These are phyloP conservation scores for Streblospio benedicti DNA, from an alignment of 1,140 invertebrate genomes.

Conservation along the genomic window DNA sequence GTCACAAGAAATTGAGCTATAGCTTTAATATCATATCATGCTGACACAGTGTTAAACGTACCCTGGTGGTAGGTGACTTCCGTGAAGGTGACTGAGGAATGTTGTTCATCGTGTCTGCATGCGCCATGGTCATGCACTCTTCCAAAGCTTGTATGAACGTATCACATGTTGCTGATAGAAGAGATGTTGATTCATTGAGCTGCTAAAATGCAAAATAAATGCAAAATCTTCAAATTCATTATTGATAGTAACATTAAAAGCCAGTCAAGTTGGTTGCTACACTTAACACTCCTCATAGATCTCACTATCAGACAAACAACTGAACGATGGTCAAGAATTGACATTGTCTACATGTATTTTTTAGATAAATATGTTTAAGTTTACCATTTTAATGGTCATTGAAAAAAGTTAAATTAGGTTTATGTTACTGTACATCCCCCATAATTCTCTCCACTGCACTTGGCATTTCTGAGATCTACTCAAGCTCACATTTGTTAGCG, in stretches of 20 bases:
- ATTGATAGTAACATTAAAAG: background rate
- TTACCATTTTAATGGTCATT: background rate
- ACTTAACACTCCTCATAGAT: no score
- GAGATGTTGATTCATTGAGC: conserved; percentile 64
- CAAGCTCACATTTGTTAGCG: background rate
- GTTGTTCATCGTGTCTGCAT: conserved; percentile 41
- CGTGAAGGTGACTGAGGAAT: background rate
- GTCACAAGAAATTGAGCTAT: background rate
- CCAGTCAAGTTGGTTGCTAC: background rate
- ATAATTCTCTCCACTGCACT: background rate
- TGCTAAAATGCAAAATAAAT: conserved; percentile 50
- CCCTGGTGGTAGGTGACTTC: background rate
- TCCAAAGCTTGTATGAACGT: conserved; percentile 73
- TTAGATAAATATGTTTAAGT: background rate
- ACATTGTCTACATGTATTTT: background rate
- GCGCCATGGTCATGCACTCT: conserved; percentile 65
- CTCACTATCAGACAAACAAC: no score
- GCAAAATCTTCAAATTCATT: background rate
- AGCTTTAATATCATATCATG: background rate
- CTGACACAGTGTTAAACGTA: background rate
- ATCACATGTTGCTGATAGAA: conserved; percentile 70
- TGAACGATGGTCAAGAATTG: no score
- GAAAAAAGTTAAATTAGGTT: background rate
- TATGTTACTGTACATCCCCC: background rate
- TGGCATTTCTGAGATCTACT: background rate